Percentiles rank a stretch among this genome's conserved stretches.
These are phyloP conservation scores for Indicator indicator DNA, from an alignment of 2,113 vertebrate genomes.

Conservation along the genomic window DNA sequence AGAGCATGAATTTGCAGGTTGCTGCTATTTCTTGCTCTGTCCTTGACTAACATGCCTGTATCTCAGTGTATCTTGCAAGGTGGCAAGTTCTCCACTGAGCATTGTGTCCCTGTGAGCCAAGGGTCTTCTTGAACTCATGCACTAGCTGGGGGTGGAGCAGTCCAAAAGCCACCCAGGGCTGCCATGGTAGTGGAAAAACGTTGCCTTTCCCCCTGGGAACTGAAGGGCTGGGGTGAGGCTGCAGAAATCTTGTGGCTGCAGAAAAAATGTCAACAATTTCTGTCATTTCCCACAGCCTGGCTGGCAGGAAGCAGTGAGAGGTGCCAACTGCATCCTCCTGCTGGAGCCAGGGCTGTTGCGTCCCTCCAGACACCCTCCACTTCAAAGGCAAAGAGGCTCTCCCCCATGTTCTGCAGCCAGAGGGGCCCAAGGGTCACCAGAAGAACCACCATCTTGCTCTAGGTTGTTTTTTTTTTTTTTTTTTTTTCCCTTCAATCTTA, in stretches of 20 bases:
- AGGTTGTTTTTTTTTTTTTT: too few species aligned
- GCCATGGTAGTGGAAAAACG: background rate
- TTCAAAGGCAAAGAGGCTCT: background rate
- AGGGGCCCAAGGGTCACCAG: background rate
- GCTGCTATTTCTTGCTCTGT: background rate
- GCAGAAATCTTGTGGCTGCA: background rate
- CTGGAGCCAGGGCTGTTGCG: accelerated
- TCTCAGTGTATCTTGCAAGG: background rate
- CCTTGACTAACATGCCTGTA: background rate
- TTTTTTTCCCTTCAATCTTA: background rate
- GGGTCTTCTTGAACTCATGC: background rate
- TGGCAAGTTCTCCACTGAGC: background rate
- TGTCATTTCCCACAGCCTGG: background rate
- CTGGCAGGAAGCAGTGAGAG: background rate
- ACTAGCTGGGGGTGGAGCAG: background rate
- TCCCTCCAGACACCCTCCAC: background rate
- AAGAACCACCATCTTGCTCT: background rate
- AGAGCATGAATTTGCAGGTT: accelerated
- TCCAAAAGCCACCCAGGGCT: accelerated
- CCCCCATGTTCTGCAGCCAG: accelerated
- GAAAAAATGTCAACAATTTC: conserved; percentile 33
- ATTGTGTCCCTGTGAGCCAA: background rate
- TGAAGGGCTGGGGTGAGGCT: background rate
- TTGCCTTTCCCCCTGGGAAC: accelerated
- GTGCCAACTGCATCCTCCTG: background rate